Percentiles rank a stretch among this genome's conserved stretches.
Conservation (phyloP, 2,797 vertebrate genomes). For the Aldrovandia affinis region DNA sequence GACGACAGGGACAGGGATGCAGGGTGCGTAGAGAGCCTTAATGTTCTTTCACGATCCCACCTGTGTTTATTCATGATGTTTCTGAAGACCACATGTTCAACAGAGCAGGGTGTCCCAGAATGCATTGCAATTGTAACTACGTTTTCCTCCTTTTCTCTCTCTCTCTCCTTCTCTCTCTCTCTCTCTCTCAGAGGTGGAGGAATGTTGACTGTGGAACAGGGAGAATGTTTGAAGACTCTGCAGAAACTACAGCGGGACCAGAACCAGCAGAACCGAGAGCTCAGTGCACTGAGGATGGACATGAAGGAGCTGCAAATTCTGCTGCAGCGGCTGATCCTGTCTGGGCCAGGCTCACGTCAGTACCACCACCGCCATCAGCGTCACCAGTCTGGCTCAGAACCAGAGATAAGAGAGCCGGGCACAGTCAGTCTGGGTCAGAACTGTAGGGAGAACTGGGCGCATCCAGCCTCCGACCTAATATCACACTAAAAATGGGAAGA, state of each 20-base stretch:
- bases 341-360: constrained; percentile 34
- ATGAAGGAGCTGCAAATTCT: constrained; percentile 52
- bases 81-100: background rate
- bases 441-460: no score
- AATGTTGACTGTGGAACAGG: background rate
- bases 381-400: background rate
- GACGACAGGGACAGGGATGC: constrained; percentile 20
- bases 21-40: constrained; percentile 32
- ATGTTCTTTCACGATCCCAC: background rate
- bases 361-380: background rate
- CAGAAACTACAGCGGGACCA: constrained; percentile 44
- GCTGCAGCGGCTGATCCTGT: constrained; percentile 44
- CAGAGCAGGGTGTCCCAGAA: background rate
- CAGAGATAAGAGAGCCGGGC: background rate
- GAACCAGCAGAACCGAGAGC: constrained; percentile 48
- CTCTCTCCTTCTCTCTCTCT: background rate
- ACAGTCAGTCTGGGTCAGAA: background rate
- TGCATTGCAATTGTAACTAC: background rate
- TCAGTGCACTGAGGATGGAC: constrained; percentile 45
- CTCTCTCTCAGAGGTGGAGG: constrained; percentile 33
- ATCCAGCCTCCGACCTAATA: no score
- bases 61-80: background rate
- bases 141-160: background rate
- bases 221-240: constrained; percentile 34
- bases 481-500: no score